Evolutionary conservation across 2,888 invertebrate genomes (phyloP).

Genomic region (Xestobium rufovillosum): DNA sequence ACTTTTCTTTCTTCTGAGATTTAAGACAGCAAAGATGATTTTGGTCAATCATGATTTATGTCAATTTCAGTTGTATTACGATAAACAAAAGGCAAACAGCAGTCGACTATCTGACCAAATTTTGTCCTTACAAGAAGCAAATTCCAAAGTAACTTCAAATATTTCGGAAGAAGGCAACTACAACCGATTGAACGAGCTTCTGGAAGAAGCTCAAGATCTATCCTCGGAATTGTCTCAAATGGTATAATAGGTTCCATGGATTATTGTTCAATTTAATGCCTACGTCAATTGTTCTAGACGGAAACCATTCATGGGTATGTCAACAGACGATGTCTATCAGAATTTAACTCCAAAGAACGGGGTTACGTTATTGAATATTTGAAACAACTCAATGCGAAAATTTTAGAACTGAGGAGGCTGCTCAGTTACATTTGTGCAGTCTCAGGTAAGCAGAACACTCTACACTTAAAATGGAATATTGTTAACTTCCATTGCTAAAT

Average conservation of each 20-base stretch:
- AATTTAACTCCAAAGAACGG: no score
- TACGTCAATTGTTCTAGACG: no score
- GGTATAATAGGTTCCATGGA: constrained; percentile 31
- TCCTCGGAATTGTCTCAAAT: constrained; percentile 39
- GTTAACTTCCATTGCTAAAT: no score
- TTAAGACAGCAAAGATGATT: no score
- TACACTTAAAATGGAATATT: no score
- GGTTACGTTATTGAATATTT: neutral
- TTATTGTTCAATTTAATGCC: constrained; percentile 7
- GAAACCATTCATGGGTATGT: no score
- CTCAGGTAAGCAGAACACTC: constrained; percentile 38
- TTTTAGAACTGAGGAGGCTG: constrained; percentile 41
- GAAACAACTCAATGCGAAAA: constrained; percentile 33
- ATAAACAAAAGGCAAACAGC: constrained; percentile 43
- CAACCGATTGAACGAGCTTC: constrained; percentile 30
- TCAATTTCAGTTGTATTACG: constrained; percentile 40
- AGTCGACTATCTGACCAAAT: no score
- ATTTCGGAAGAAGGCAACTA: constrained; percentile 29
- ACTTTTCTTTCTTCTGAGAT: no score
- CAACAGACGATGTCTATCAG: no score
- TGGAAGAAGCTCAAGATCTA: constrained; percentile 39
- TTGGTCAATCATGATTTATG: no score
- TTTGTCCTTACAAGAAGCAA: constrained; percentile 42
- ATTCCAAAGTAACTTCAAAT: constrained; percentile 30
- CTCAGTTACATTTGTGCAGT: constrained; percentile 40